Conservation (phyloP, 2,113 vertebrate genomes). For the Brachypodius melanocephalos region DNA sequence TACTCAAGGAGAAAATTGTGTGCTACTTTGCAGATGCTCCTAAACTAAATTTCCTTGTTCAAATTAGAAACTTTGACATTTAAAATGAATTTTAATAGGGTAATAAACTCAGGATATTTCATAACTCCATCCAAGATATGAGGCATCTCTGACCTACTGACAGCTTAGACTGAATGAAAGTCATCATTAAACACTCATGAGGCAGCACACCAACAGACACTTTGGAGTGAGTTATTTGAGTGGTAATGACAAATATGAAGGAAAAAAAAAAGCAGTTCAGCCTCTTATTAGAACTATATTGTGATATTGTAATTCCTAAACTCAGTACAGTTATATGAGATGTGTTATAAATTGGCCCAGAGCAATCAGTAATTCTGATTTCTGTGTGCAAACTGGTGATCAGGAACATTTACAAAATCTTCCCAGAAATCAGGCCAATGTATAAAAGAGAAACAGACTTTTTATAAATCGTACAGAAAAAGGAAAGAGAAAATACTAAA, state of each 20-base stretch:
- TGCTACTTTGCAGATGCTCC: slow-evolving; percentile 1
- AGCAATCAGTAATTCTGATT: neutral
- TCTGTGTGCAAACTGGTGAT: neutral
- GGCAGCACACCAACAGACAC: neutral
- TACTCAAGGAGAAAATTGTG: slow-evolving; percentile 6
- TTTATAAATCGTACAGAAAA: neutral
- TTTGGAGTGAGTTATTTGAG: neutral
- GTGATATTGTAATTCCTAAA: neutral
- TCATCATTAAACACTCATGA: slow-evolving; percentile 1
- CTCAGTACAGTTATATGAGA: neutral
- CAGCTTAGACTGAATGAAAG: slow-evolving; percentile 14
- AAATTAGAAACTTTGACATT: slow-evolving; percentile 60
- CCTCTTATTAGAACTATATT: neutral
- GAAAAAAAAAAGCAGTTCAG: neutral
- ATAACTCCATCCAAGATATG: neutral
- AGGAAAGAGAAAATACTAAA: neutral
- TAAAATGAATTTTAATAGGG: slow-evolving; percentile 57
- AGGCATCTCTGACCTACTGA: neutral
- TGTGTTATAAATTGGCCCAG: neutral
- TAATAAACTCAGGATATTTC: slow-evolving; percentile 41
- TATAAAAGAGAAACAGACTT: neutral
- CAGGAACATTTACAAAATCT: neutral
- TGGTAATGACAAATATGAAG: neutral
- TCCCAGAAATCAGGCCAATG: neutral
- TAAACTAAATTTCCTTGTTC: slow-evolving; percentile 46